Percentiles rank a stretch among this genome's conserved stretches.
Conservation (phyloP, 2,113 vertebrate species). For the Cephalopholis sonnerati region DNA sequence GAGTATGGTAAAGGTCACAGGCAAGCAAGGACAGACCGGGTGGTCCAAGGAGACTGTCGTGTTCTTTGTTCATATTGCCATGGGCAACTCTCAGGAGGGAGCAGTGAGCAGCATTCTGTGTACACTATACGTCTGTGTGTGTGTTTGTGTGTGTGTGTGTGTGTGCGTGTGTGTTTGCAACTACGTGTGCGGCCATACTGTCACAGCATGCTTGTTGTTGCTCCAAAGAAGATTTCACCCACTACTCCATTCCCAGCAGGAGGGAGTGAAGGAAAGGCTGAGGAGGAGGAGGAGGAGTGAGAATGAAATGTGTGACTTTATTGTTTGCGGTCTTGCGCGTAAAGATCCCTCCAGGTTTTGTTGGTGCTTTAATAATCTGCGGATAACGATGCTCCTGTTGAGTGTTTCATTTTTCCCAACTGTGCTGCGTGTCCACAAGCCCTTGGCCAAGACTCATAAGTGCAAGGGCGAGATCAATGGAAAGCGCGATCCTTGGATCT, state of each 20-base stretch:
- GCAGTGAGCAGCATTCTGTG: slow-evolving; percentile 44
- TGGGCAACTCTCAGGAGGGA: slow-evolving; percentile 67
- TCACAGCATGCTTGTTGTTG: slow-evolving; percentile 55
- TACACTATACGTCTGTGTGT: slow-evolving; percentile 45
- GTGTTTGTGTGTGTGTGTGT: too few relatives aligned
- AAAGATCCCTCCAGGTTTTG: slow-evolving; percentile 30
- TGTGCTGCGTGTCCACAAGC: slow-evolving; percentile 28
- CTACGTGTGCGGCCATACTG: neutral
- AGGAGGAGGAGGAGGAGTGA: slow-evolving; percentile 15
- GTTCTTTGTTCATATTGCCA: slow-evolving; percentile 67
- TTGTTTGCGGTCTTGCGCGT: slow-evolving; percentile 43
- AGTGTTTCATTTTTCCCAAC: slow-evolving; percentile 46
- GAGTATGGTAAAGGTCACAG: slow-evolving; percentile 66
- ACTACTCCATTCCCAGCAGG: slow-evolving; percentile 53
- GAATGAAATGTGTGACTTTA: slow-evolving; percentile 46
- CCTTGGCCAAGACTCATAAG: slow-evolving; percentile 11
- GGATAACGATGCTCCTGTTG: slow-evolving; percentile 57
- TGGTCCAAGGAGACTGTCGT: slow-evolving; percentile 37
- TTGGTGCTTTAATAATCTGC: slow-evolving; percentile 52
- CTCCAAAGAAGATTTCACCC: slow-evolving; percentile 53
- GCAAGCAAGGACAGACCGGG: slow-evolving; percentile 18
- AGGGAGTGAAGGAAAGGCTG: slow-evolving; percentile 26
- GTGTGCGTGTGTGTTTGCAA: slow-evolving; percentile 31
- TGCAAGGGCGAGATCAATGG: slow-evolving; percentile 46
- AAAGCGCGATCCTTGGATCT: slow-evolving; percentile 35